Evolutionary conservation across 2,888 invertebrate genomes (phyloP).

Genomic region (Seira musarum): DNA sequence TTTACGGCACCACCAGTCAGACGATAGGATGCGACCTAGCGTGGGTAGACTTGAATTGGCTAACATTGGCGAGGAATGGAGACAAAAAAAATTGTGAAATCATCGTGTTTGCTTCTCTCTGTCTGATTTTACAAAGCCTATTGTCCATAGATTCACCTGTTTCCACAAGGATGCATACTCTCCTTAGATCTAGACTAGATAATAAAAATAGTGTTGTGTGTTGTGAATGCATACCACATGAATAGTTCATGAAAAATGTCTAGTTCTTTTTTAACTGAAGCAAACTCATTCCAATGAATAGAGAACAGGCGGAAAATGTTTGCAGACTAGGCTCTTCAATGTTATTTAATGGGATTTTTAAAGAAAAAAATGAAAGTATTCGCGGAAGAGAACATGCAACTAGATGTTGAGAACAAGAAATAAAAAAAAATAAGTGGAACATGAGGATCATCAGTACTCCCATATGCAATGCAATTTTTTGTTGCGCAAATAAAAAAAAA

Average conservation of each 20-base stretch:
- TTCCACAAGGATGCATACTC: not conserved
- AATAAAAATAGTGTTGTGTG: too few relatives aligned
- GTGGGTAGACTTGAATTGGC: too few relatives aligned
- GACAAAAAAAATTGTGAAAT: too few relatives aligned
- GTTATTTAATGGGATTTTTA: not conserved
- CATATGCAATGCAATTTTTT: too few relatives aligned
- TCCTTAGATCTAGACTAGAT: not conserved
- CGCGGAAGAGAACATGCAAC: constrained; percentile 4
- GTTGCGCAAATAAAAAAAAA: too few relatives aligned
- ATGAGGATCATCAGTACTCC: too few relatives aligned
- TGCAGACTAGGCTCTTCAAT: too few relatives aligned
- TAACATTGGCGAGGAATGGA: too few relatives aligned
- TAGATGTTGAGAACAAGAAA: too few relatives aligned
- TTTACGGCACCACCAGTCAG: not conserved
- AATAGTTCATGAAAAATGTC: constrained; percentile 26
- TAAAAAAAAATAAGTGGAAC: too few relatives aligned
- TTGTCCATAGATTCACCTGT: not conserved
- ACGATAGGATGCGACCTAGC: not conserved
- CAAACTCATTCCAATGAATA: not conserved
- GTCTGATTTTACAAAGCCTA: not conserved
- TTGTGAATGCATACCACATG: too few relatives aligned
- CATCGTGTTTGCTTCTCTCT: not conserved
- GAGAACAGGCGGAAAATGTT: too few relatives aligned
- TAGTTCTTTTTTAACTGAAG: not conserved
- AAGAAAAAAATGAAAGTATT: not conserved